These are phyloP conservation scores for Protonemura montana DNA, from an alignment of 2,888 invertebrate genomes.

Conservation along the genomic window DNA sequence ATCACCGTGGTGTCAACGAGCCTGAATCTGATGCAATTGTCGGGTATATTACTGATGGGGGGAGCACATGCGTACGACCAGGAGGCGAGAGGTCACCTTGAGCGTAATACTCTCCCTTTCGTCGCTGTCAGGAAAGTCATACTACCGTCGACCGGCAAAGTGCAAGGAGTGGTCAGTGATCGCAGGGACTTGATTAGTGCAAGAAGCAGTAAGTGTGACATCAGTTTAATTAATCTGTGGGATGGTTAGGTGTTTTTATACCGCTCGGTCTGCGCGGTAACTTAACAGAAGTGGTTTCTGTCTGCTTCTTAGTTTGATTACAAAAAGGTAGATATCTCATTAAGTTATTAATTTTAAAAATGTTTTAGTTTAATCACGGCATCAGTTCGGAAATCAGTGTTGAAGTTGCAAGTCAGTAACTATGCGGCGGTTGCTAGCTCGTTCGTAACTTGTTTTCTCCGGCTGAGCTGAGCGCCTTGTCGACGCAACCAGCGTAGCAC, in stretches of 20 bases:
- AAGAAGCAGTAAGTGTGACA: background rate
- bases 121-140: conserved; percentile 27
- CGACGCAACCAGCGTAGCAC: background rate
- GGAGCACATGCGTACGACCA: background rate
- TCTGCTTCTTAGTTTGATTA: background rate
- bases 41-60: background rate
- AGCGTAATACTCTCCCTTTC: conserved; percentile 39
- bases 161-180: background rate
- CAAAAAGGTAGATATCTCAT: background rate
- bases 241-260: background rate
- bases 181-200: background rate
- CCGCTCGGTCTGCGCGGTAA: background rate
- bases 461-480: background rate
- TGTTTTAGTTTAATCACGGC: background rate
- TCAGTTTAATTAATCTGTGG: conserved; percentile 3
- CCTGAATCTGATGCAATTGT: background rate
- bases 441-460: background rate
- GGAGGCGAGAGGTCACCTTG: conserved; percentile 46
- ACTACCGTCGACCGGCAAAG: background rate
- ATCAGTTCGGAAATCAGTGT: background rate
- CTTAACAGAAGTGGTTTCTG: background rate
- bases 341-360: background rate
- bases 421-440: background rate
- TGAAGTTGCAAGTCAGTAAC: background rate
- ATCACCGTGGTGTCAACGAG: background rate